Evolutionary conservation across 92 coral and sea anemone genomes (phyloP).

Genomic region (Porites divaricata): DNA sequence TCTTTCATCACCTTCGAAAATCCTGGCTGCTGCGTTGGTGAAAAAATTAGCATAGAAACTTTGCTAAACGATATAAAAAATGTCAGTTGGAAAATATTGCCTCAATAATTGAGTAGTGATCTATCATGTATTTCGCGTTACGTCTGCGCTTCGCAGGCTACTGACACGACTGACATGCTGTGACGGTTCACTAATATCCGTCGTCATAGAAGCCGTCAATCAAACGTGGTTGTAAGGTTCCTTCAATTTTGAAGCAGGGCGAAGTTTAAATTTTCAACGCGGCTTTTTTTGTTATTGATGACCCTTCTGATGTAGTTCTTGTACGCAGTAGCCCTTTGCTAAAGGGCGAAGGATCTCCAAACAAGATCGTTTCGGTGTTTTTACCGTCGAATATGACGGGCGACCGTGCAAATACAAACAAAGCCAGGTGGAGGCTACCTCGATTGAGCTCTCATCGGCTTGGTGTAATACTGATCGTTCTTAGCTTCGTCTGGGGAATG

Average conservation of each 20-base stretch:
- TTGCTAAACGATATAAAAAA: too few relatives aligned
- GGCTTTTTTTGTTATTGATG: not conserved
- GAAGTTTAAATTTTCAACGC: not conserved
- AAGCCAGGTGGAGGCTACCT: not conserved
- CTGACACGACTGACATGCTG: too few relatives aligned
- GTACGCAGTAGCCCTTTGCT: constrained; percentile 6
- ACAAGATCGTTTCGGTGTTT: too few relatives aligned
- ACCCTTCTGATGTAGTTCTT: not conserved
- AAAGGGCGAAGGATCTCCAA: constrained; percentile 6
- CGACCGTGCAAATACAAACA: constrained; percentile 7
- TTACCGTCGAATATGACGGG: not conserved
- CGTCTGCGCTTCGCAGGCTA: too few relatives aligned
- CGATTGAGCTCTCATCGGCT: constrained; percentile 76
- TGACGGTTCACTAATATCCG: not conserved
- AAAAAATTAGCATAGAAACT: too few relatives aligned
- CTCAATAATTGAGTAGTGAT: too few relatives aligned
- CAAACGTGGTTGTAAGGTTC: not conserved
- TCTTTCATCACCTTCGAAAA: too few relatives aligned
- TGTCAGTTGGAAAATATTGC: too few relatives aligned
- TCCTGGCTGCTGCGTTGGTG: too few relatives aligned
- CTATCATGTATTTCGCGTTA: too few relatives aligned
- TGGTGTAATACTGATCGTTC: constrained; percentile 60
- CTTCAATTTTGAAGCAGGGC: not conserved
- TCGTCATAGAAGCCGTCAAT: not conserved
- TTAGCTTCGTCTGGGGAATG: constrained; percentile 89